Evolutionary conservation across 1,140 invertebrate genomes (phyloP).

Genomic region (Drosophila parabipectinata): DNA sequence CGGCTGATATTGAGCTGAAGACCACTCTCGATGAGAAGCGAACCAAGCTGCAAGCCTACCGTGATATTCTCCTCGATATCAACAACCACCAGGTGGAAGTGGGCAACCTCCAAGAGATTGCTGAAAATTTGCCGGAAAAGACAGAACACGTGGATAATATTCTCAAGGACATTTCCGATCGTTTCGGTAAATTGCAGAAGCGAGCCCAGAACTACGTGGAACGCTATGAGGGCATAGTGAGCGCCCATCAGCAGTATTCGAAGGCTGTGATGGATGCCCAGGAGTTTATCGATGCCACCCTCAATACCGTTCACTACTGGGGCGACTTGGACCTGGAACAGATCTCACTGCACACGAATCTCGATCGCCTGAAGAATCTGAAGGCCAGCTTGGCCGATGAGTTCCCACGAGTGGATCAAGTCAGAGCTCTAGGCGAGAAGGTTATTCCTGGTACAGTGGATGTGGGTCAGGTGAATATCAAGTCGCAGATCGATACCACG

Average conservation of each 20-base stretch:
- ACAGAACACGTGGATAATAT: constrained; percentile 87
- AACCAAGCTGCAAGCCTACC: constrained; percentile 92
- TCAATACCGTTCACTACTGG: constrained; percentile 93
- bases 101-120: constrained; percentile 91
- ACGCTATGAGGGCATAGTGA: constrained; percentile 95
- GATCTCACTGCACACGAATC: constrained; percentile 94
- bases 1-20: constrained; percentile 91
- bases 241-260: constrained; percentile 95
- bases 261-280: constrained; percentile 94
- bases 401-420: constrained; percentile 91
- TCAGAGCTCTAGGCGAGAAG: constrained; percentile 92
- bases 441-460: constrained; percentile 95
- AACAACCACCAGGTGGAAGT: constrained; percentile 94
- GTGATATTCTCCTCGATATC: constrained; percentile 93
- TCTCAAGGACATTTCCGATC: constrained; percentile 86
- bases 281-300: constrained; percentile 96
- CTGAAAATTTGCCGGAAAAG: constrained; percentile 89
- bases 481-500: constrained; percentile 92
- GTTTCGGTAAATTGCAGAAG: constrained; percentile 88
- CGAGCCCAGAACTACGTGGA: constrained; percentile 90
- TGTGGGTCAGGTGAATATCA: constrained; percentile 93
- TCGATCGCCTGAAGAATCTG: constrained; percentile 95
- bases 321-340: constrained; percentile 94
- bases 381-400: constrained; percentile 92
- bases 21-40: constrained; percentile 97